phyloP scores from a whole-genome alignment of 2,113 vertebrate species.

The Phasianus colchicus region DNA sequence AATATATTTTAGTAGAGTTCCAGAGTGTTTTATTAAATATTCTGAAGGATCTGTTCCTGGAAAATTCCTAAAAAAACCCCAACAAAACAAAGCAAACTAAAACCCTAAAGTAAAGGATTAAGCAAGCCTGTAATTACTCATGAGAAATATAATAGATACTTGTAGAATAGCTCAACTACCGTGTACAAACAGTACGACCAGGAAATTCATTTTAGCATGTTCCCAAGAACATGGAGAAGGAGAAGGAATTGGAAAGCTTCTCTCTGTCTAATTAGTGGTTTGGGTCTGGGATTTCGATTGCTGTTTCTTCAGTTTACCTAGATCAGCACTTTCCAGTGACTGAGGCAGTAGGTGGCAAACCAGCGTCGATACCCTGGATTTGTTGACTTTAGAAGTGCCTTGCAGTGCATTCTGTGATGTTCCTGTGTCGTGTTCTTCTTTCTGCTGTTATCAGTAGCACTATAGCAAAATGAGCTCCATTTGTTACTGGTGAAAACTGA shows the following conservation, averaged over 20 bases:
- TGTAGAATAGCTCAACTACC: background rate
- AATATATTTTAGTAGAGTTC: background rate
- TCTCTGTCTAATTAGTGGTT: background rate
- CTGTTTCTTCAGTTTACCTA: background rate
- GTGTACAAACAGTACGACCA: background rate
- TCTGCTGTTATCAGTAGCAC: background rate
- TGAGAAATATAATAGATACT: background rate
- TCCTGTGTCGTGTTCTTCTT: background rate
- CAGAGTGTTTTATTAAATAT: background rate
- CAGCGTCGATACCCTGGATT: background rate
- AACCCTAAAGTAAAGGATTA: background rate
- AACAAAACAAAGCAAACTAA: background rate
- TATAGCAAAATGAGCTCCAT: background rate
- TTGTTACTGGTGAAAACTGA: background rate
- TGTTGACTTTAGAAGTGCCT: background rate
- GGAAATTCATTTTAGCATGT: background rate
- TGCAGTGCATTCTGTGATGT: background rate
- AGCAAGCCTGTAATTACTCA: background rate
- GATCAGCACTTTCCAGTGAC: background rate
- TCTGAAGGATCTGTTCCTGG: background rate
- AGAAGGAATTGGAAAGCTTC: background rate
- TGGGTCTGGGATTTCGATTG: background rate
- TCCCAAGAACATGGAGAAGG: background rate
- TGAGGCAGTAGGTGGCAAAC: background rate
- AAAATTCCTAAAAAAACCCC: background rate